Evolutionary conservation across 2,888 invertebrate genomes (phyloP).

Genomic region (Reticulitermes lucifugus): DNA sequence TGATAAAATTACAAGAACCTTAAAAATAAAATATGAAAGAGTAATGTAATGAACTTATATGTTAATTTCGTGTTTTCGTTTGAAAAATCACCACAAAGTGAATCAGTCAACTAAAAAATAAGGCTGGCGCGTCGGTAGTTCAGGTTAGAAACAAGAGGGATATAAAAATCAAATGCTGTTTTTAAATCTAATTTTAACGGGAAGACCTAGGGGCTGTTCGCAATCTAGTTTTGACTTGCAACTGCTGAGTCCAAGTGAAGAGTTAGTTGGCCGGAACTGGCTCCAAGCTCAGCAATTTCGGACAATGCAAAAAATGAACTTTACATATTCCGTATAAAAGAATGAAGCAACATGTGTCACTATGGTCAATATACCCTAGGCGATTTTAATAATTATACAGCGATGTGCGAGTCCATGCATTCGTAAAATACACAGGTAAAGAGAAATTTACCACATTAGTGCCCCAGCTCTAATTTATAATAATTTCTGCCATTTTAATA

Average conservation of each 20-base stretch:
- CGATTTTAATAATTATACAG: slow-evolving; percentile 32
- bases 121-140: slow-evolving; percentile 14
- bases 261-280: slow-evolving; percentile 24
- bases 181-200: slow-evolving; percentile 38
- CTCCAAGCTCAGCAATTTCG: slow-evolving; percentile 34
- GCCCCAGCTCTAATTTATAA: no score
- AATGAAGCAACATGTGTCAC: slow-evolving; percentile 24
- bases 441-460: not conserved
- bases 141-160: not conserved
- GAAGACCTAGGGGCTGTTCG: slow-evolving; percentile 14
- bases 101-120: slow-evolving; percentile 41
- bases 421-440: not conserved
- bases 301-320: not conserved
- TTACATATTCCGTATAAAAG: not conserved
- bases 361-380: slow-evolving; percentile 32
- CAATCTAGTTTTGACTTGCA: slow-evolving; percentile 37
- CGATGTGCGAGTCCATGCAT: not conserved
- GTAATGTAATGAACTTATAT: slow-evolving; percentile 38
- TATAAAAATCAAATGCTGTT: slow-evolving; percentile 39
- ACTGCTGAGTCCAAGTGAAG: slow-evolving; percentile 34
- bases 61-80: slow-evolving; percentile 40
- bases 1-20: slow-evolving; percentile 29
- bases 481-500: no score
- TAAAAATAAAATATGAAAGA: slow-evolving; percentile 32
- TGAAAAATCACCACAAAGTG: slow-evolving; percentile 40